phyloP scores from a whole-genome alignment of 1,140 invertebrate genomes.

The Neodiprion fabricii region DNA sequence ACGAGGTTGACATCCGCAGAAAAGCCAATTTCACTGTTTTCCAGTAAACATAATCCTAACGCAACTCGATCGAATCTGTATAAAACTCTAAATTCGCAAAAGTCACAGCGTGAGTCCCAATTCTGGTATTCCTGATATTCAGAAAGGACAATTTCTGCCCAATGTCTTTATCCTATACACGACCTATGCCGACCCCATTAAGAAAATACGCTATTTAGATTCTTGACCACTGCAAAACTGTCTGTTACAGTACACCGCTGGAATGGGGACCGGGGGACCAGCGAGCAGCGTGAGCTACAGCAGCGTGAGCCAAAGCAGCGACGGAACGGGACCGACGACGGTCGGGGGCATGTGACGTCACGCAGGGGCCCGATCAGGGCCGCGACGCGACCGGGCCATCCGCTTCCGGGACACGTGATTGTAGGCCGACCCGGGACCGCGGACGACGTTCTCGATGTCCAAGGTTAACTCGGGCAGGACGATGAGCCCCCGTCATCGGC shows the following conservation, averaged over 20 bases:
- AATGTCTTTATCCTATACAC: not conserved
- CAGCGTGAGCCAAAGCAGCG: constrained; percentile 55
- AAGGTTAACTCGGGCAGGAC: not conserved
- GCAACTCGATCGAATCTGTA: constrained; percentile 14
- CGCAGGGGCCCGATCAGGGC: constrained; percentile 51
- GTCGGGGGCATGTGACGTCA: constrained; percentile 54
- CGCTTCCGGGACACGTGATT: constrained; percentile 57
- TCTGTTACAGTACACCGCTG: constrained; percentile 52
- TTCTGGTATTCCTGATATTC: not conserved
- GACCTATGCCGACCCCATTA: not conserved
- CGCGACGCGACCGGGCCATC: constrained; percentile 51
- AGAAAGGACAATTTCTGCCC: not conserved
- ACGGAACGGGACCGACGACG: constrained; percentile 35
- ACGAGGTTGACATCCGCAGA: no score
- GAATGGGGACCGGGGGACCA: constrained; percentile 45
- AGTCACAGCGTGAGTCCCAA: not conserved
- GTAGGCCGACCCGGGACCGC: constrained; percentile 19
- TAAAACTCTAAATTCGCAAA: no score
- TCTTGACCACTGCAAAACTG: constrained; percentile 25
- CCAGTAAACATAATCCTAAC: not conserved
- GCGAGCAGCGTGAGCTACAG: constrained; percentile 55
- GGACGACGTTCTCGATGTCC: not conserved
- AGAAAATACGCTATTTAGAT: not conserved
- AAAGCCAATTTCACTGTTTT: not conserved
- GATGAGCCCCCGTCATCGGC: not conserved